Evolutionary conservation across 2,888 invertebrate species (phyloP), one percentile per base, ranked within the genome.

Genomic region (Athetis lepigone): DNA sequence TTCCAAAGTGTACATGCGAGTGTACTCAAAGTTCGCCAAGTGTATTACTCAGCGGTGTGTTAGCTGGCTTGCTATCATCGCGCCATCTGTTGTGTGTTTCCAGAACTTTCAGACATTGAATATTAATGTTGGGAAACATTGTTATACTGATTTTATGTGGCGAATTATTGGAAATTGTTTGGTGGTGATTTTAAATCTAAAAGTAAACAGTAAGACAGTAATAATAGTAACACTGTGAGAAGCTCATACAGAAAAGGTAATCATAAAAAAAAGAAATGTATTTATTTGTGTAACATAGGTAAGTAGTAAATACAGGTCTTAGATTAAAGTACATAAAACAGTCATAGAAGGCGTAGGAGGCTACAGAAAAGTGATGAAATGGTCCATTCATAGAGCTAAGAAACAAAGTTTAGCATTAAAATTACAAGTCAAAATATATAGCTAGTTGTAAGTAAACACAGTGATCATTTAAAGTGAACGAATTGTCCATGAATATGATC

Each of bases 71-170:
- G 57, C 23, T 66, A 59, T 43, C 37, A 59, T 45, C 42, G 5
- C 29, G 68, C 55, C 74, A 67, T 73, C 59, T 70, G 68, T 39
- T 46, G 51, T 47, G 46, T 51, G 25, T 60, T 52, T 42, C 21
- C 3, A 2, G 43, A 70, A 70, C 56, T 69, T 66, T 65, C 55
- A 69, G 42, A 70, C 73, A 59, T 70, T 73, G 58, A 70, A 70
- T 72, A 73, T 54, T 66, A 54, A 72, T 65, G 37, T 43, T 43
- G 7, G 6, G 6, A 8, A 51, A 70, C 27, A 60, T 66, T 45
- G 29, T 49, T 43, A 33, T 19, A 59, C 60, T 49, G 37, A 49
- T 50, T 40, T 13, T 33, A 33, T 13, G 67, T 37, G 65, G 27
- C 58, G 59, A 58, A 57, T 58, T 58, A 18, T 27, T n/a, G 9